Evolutionary conservation across 2,888 invertebrate species (phyloP).

Genomic region (Lithophane ornitopus): DNA sequence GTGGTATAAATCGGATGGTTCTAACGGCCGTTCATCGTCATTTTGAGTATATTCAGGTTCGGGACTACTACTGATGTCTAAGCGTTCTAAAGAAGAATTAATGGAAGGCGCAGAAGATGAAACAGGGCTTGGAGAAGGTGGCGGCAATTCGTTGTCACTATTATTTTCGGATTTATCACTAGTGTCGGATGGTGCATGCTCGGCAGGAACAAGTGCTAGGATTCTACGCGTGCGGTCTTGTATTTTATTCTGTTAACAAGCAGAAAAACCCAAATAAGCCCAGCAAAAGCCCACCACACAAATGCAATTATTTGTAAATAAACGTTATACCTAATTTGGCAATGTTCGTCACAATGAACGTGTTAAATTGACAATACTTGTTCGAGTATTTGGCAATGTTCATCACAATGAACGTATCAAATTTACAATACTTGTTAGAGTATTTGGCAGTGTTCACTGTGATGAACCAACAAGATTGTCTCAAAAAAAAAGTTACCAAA

Average conservation of each 20-base stretch:
- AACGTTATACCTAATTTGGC: background rate
- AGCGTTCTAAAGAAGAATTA: slow-evolving; percentile 5
- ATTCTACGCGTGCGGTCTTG: background rate
- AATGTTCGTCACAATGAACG: background rate
- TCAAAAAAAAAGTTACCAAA: background rate
- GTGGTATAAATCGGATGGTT: background rate
- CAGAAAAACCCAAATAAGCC: too few relatives aligned
- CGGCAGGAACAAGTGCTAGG: slow-evolving; percentile 2
- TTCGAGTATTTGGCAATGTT: background rate
- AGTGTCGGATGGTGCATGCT: slow-evolving; percentile 17
- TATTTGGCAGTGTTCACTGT: slow-evolving; percentile 11
- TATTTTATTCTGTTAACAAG: too few relatives aligned
- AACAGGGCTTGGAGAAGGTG: background rate
- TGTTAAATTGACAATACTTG: background rate
- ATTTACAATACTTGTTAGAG: background rate
- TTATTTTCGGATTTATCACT: slow-evolving; percentile 5
- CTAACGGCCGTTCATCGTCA: background rate
- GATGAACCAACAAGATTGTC: slow-evolving; percentile 1
- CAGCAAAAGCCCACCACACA: too few relatives aligned
- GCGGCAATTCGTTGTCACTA: slow-evolving; percentile 4
- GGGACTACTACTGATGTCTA: slow-evolving; percentile 2
- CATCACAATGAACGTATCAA: background rate
- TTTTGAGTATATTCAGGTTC: background rate
- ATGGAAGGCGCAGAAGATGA: slow-evolving; percentile 6
- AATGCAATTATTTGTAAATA: background rate